Base-by-base conservation (phyloP, 2,113 vertebrate genomes). In the Cephalopholis sonnerati region DNA sequence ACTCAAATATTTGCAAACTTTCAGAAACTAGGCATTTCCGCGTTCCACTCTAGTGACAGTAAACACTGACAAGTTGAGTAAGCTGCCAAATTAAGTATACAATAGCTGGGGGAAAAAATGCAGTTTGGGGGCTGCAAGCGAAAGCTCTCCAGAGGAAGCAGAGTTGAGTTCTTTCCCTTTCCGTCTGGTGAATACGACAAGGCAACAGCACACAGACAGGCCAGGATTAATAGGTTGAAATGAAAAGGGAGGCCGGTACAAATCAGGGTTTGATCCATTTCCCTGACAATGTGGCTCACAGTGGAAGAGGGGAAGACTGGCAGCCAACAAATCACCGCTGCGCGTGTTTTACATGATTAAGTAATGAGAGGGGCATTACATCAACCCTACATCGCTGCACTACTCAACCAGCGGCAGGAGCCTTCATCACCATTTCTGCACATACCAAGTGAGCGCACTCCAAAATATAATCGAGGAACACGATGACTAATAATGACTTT, bases 211-310 rank as follows among this genome's bases (percentile, higher is more conserved):
- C 82, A 78, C 69, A 79, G 82, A 80, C 76, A 68, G 67, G 80
- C 67, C 64, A 27, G 71, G 81, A 92, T 90, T 91, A 82, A 93
- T 92, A 77, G 75, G 46, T 16, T 61, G 74, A 84, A 84, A 90
- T 82, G 83, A 91, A 89, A 91, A 87, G 83, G 74, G 81, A 89
- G 77, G 78, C 85, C 61, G 82, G 70, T 85, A 83, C 92, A 89
- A 91, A 94, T 91, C 87, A 65, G 62, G 68, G 53, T 85, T 77
- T 85, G 70, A 91, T 91, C 91, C 91, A 92, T 92, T 88, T 86
- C 86, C 82, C 85, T 87, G 87, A 89, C 92, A 88, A 58, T 72
- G 79, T 32, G 74, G 70, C 83, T 89, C 67, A 62, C 67, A 74
- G 82, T 62, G 75, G 68, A 89, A 68, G 72, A 65, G 67, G 58